Percentiles rank a stretch among this genome's conserved stretches.
Evolutionary conservation across 2,888 invertebrate species (phyloP).

Genomic region (Athripsodes cinereus): DNA sequence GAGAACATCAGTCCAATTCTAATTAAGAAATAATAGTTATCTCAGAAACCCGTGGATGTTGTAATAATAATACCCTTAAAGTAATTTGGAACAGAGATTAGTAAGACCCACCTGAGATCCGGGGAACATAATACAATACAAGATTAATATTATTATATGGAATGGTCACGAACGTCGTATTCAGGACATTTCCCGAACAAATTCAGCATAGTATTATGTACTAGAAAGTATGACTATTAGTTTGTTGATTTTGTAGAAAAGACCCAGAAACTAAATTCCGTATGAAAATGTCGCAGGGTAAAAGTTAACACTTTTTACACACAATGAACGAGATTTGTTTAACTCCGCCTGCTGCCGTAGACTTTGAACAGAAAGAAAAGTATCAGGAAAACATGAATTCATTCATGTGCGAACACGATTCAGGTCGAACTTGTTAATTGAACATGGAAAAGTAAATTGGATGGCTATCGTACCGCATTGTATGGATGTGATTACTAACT

Average conservation of each 20-base stretch:
- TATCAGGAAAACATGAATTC: slow-evolving; percentile 13
- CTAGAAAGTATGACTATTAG: not conserved
- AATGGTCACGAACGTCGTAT: slow-evolving; percentile 19
- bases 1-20: not conserved
- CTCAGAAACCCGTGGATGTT: not conserved
- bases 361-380: not conserved
- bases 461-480: slow-evolving; percentile 12
- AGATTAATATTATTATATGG: slow-evolving; percentile 10
- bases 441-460: slow-evolving; percentile 27
- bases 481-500: too few species aligned
- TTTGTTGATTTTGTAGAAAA: not conserved
- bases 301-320: not conserved
- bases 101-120: not conserved
- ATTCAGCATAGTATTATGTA: not conserved
- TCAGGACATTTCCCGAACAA: not conserved
- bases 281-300: not conserved
- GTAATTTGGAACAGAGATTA: slow-evolving; percentile 1
- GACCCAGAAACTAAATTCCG: not conserved
- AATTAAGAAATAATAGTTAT: not conserved
- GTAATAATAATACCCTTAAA: not conserved
- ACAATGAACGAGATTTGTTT: too few species aligned
- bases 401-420: slow-evolving; percentile 24
- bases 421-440: slow-evolving; percentile 25
- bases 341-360: not conserved
- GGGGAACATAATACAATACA: slow-evolving; percentile 9